These are phyloP conservation scores for Fragum whitleyi DNA, from an alignment of 2,888 invertebrate species.

Conservation along the genomic window DNA sequence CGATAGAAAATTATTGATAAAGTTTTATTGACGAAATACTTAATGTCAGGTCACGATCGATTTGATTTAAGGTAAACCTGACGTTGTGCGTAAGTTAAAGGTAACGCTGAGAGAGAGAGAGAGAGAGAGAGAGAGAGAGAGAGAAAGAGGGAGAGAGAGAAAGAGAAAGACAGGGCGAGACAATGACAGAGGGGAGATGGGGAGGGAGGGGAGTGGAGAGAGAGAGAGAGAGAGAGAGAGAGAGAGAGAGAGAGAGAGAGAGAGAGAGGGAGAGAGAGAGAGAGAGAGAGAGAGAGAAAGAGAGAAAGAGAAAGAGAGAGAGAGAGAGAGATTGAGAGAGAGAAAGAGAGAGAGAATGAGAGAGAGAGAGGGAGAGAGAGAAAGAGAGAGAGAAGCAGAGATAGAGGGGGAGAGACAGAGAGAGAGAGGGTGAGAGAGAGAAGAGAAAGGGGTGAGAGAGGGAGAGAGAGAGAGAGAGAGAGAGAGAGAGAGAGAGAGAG, in stretches of 20 bases:
- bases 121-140: background rate
- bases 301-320: conserved; percentile 25
- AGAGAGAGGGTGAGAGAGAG: no score
- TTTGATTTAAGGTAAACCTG: conserved; percentile 8
- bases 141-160: background rate
- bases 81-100: background rate
- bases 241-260: conserved; percentile 28
- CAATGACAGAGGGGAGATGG: background rate
- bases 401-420: no score
- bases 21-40: background rate
- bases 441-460: no score
- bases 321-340: no score
- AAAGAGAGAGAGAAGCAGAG: conserved; percentile 34
- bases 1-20: background rate
- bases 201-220: background rate
- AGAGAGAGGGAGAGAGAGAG: conserved; percentile 33
- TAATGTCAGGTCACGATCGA: background rate
- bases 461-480: no score
- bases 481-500: conserved; percentile 29
- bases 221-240: background rate
- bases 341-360: conserved; percentile 28
- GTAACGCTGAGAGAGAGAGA: background rate
- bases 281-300: conserved; percentile 27
- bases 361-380: conserved; percentile 35
- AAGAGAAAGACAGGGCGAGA: background rate